Evolutionary conservation across 2,888 invertebrate genomes (phyloP), one percentile per base, ranked within the genome.

Genomic region (Escarpia spicata): DNA sequence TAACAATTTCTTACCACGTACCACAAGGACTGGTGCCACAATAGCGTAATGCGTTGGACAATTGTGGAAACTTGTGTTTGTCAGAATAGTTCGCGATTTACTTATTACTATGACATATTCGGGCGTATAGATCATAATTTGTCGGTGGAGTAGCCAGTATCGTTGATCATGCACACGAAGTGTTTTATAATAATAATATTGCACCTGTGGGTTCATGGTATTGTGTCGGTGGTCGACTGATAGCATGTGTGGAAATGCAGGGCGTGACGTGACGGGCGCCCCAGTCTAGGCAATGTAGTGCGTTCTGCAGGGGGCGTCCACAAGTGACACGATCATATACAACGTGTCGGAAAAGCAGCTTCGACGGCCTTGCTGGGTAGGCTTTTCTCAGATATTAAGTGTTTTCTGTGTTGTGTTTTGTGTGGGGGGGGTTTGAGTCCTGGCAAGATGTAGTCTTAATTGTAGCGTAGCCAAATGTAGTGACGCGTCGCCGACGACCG

Each of bases 371-470:
- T 75, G 75, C 75, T 75, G 75, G 10, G 19, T 75, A 75, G 75
- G 75, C 75, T 75, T 75, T 75, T 75, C 75, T 75, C 75, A 75
- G 26, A 26, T 75, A 75, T 75, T 75, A 75, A 75, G 75, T 75
- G n/a, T 75, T 75, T 75, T 75, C 75, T 26, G 75, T 75, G 75
- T 75, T 75, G 75, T 75, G 75, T 75, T 75, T n/a, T 26, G 75
- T 75, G 75, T 75, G 75, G 26, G 15, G 75, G 75, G 15, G 75
- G 75, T 75, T 75, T 15, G 75, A 26, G 75, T 75, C 19, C 75
- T 75, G 75, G 75, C 75, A 75, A 75, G 19, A 2, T 75, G 75
- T 75, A 75, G 75, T 75, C 26, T 75, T 75, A 75, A n/a, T 4
- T 75, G 75, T 75, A 75, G n/a, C 4, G 75, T 75, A 26, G n/a